A percentile compares a stretch with the other conserved stretches of the same genome.
These are phyloP conservation scores for Eulemur albifrons DNA, from an alignment of 2,797 vertebrate species.

Conservation along the genomic window DNA sequence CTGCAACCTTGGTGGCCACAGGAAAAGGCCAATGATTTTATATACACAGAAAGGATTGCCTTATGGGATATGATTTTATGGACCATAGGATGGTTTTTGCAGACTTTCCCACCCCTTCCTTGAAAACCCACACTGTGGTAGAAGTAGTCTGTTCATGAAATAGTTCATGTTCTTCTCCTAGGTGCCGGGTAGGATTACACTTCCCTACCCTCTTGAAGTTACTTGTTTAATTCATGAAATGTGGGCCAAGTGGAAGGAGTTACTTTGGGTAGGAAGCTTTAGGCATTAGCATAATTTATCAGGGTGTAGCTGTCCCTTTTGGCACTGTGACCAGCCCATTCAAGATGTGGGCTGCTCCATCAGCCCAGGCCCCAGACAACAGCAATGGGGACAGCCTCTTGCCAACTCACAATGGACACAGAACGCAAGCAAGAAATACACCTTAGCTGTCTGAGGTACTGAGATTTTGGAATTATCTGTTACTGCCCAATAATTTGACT, in stretches of 20 bases:
- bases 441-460: background rate
- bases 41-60: background rate
- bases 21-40: background rate
- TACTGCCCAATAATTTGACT: background rate
- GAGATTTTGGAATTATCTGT: background rate
- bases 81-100: background rate
- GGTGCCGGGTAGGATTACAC: background rate
- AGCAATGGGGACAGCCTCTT: background rate
- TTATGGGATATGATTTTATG: background rate
- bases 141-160: background rate
- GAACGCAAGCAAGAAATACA: background rate
- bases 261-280: background rate
- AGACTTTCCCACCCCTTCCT: background rate
- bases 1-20: background rate
- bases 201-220: background rate
- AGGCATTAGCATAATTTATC: background rate
- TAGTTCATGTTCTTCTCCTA: background rate
- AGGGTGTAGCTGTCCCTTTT: background rate
- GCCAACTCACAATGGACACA: background rate
- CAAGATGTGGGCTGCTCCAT: background rate
- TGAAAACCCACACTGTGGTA: background rate
- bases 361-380: background rate
- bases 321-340: background rate
- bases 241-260: background rate
- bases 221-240: background rate